Conservation (phyloP, 64 coral and sea anemone species). For the Dendrophyllia cribrosa region DNA sequence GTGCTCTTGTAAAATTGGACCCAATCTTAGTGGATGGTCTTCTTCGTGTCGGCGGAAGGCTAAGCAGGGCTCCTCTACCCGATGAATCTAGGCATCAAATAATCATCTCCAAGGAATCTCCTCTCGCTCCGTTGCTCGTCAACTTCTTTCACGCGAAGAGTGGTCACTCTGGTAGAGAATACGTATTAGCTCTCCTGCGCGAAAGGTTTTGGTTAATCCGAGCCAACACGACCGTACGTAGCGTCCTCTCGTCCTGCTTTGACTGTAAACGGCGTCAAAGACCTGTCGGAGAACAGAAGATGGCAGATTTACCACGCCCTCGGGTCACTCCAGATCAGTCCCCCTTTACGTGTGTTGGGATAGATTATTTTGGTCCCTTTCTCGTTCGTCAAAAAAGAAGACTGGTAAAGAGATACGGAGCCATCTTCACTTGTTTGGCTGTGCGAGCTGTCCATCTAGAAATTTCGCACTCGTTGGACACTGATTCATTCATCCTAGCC, state of each 20-base stretch:
- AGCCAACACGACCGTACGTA: no score
- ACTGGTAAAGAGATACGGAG: not conserved
- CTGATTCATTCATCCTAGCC: not conserved
- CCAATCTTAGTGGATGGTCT: constrained; percentile 1
- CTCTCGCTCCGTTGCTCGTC: no score
- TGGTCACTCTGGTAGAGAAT: no score
- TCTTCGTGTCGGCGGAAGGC: no score
- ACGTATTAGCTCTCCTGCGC: no score
- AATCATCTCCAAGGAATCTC: no score
- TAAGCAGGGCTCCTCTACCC: no score
- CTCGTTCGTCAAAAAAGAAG: not conserved
- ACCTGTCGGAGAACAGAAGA: not conserved
- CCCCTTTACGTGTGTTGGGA: not conserved
- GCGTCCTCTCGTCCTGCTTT: no score
- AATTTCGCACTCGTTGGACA: not conserved
- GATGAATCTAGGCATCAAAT: no score
- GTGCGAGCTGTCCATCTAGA: not conserved
- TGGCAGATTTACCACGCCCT: not conserved
- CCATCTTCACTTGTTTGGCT: not conserved
- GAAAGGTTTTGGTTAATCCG: no score
- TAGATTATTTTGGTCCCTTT: not conserved
- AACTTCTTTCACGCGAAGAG: no score
- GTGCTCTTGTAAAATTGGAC: constrained; percentile 1
- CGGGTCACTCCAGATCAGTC: not conserved
- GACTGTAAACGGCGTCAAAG: no score